Percentiles rank a stretch among this genome's conserved stretches.
These are phyloP conservation scores for Gymnocypris eckloni DNA, from an alignment of 2,797 vertebrate species.

Conservation along the genomic window DNA sequence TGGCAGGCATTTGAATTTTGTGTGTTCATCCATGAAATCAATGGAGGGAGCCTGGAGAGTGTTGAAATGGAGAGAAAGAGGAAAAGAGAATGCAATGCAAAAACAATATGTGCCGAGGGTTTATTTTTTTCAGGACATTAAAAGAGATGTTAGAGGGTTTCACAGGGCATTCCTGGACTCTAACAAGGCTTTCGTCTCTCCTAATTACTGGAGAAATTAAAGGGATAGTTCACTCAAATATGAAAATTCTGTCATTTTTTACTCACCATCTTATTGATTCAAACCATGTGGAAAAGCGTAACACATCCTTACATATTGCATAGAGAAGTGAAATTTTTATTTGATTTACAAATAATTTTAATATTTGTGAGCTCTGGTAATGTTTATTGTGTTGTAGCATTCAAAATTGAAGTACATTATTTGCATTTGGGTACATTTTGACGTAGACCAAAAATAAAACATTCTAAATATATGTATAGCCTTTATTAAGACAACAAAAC, in stretches of 20 bases:
- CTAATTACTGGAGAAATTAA: neutral
- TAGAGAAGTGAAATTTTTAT: neutral
- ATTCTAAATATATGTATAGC: too few species aligned
- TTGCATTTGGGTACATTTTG: neutral
- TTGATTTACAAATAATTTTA: too few species aligned
- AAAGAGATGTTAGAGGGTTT: slow-evolving; percentile 18
- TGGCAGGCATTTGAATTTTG: slow-evolving; percentile 44
- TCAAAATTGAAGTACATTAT: neutral
- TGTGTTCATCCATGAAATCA: slow-evolving; percentile 56
- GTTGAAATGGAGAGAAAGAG: slow-evolving; percentile 12
- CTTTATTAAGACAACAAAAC: neutral
- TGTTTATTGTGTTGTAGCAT: neutral
- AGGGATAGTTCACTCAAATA: neutral
- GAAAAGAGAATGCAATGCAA: neutral
- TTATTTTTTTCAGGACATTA: slow-evolving; percentile 33
- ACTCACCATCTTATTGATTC: neutral
- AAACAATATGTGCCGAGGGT: slow-evolving; percentile 9
- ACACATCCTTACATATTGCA: neutral
- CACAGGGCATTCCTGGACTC: neutral
- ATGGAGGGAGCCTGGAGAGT: slow-evolving; percentile 28
- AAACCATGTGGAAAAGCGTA: neutral
- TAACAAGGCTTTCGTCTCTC: slow-evolving; percentile 19
- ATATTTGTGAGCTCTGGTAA: neutral
- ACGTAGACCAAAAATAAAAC: too few species aligned
- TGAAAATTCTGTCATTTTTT: neutral